Conservation (phyloP, 2,797 vertebrate species). For the Myiothlypis coronata region DNA sequence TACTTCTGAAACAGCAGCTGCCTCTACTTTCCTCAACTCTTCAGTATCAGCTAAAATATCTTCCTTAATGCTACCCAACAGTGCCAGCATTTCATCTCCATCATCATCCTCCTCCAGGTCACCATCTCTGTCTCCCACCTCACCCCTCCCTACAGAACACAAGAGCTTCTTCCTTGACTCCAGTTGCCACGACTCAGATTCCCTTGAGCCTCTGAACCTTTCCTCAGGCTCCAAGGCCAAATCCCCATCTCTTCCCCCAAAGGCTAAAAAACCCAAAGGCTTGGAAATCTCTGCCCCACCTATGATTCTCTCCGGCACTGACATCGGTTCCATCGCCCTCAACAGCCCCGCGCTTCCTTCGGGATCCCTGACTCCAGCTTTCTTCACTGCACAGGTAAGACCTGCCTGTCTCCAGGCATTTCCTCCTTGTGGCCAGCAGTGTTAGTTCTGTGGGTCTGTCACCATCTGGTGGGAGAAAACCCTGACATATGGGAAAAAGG, state of each 20-base stretch:
- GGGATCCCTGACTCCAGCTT: constrained; percentile 91
- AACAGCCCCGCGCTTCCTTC: constrained; percentile 93
- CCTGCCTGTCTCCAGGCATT: background rate
- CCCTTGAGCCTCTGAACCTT: constrained; percentile 88
- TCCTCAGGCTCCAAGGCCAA: constrained; percentile 89
- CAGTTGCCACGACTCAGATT: constrained; percentile 77
- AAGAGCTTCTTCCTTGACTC: constrained; percentile 80
- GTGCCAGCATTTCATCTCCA: constrained; percentile 73
- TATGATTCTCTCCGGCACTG: constrained; percentile 86
- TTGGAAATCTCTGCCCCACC: constrained; percentile 89
- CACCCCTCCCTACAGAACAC: constrained; percentile 74
- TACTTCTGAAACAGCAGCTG: constrained; percentile 74
- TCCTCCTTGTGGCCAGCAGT: background rate
- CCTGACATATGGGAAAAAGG: background rate
- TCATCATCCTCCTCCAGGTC: constrained; percentile 79
- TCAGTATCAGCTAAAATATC: constrained; percentile 79
- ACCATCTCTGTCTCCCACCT: constrained; percentile 79
- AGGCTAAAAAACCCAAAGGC: constrained; percentile 93
- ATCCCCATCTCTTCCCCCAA: constrained; percentile 84
- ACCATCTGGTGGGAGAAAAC: background rate
- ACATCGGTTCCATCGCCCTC: constrained; percentile 91
- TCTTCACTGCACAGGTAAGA: constrained; percentile 93
- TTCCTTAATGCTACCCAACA: constrained; percentile 73
- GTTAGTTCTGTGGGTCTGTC: background rate
- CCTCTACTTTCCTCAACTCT: constrained; percentile 75